Evolutionary conservation across 2,888 invertebrate genomes (phyloP), one percentile per base, ranked within the genome.

Genomic region (Lycocerus yunnanus): DNA sequence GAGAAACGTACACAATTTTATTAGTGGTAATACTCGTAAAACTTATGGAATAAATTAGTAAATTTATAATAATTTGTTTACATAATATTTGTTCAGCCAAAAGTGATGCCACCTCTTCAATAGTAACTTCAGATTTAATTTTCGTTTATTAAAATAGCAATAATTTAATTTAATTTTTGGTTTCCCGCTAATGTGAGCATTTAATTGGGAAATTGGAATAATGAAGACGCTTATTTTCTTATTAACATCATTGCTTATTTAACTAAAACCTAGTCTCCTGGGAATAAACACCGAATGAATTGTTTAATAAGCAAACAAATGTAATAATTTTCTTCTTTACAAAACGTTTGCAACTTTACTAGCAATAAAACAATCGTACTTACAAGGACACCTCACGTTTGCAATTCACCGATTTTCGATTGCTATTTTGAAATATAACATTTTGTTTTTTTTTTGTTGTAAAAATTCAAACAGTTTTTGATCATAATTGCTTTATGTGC

Each of bases 1-100:
- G 81, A 80, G 79, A 75, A 80, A 80, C 75, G 77, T 78, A 78
- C 69, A 77, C 72, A 77, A 79, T 78, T 80, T 78, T 78, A 67
- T 74, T 72, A 73, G 77, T 68, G 73, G 73, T 75, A 81, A 77
- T 77, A 79, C 73, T 68, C 14, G 58, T 63, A 24, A 59, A 21
- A 27, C 15, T 27, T 13, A 1, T 5, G 24, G 14, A 15, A 59
- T 15, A 59, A 15, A 59, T 6, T 16, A 15, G 10, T 59, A 59
- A 59, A n/a, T n/a, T n/a, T n/a, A n/a, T n/a, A n/a, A n/a, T n/a
- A n/a, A n/a, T 59, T 59, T 16, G 15, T 15, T 15, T 59, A 15
- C 15, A 14, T 2, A 20, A 4, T 27, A 61, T 61, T 16, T 61
- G 9, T 18, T 18, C n/a, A n/a, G 61, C 16, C 13, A 18, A 11